Percentiles rank a stretch among this genome's conserved stretches.
These are phyloP conservation scores for Lerema accius DNA, from an alignment of 1,140 invertebrate genomes.

Conservation along the genomic window DNA sequence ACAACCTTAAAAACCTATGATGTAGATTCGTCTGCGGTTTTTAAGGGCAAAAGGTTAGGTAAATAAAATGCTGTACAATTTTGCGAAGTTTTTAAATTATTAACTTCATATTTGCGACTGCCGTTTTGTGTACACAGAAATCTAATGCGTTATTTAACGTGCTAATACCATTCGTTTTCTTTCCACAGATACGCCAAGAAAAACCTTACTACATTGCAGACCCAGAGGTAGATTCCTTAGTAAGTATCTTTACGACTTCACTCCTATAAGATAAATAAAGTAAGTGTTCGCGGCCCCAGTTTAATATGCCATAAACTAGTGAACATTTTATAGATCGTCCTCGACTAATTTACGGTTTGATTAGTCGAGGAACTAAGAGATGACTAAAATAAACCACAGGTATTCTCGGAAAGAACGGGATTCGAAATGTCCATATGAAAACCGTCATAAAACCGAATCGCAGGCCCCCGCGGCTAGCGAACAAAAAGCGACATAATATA, in stretches of 20 bases:
- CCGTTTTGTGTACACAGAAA: too few species aligned
- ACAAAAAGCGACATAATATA: conserved; percentile 77
- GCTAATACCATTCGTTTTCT: conserved; percentile 87
- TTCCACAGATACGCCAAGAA: conserved; percentile 97
- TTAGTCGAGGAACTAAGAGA: conserved; percentile 70
- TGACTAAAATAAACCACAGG: conserved; percentile 70
- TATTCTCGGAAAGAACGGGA: conserved; percentile 61
- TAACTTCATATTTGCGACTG: too few species aligned
- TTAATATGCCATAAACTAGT: conserved; percentile 75
- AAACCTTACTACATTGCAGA: conserved; percentile 99
- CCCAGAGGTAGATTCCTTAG: conserved; percentile 98
- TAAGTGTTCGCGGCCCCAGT: conserved; percentile 41
- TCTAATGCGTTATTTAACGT: too few species aligned
- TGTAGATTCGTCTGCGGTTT: too few species aligned
- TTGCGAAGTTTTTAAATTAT: too few species aligned
- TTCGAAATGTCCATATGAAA: conserved; percentile 50
- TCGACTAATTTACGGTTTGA: conserved; percentile 75
- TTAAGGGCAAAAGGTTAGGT: too few species aligned
- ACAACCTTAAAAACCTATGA: too few species aligned
- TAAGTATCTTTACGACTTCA: conserved; percentile 86
- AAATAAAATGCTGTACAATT: too few species aligned
- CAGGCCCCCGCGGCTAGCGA: conserved; percentile 73
- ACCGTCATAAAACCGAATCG: conserved; percentile 78
- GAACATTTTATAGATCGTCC: conserved; percentile 66
- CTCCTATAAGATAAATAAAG: conserved; percentile 56